Evolutionary conservation across 1,140 invertebrate species (phyloP).

Genomic region (Pogonus chalceus): DNA sequence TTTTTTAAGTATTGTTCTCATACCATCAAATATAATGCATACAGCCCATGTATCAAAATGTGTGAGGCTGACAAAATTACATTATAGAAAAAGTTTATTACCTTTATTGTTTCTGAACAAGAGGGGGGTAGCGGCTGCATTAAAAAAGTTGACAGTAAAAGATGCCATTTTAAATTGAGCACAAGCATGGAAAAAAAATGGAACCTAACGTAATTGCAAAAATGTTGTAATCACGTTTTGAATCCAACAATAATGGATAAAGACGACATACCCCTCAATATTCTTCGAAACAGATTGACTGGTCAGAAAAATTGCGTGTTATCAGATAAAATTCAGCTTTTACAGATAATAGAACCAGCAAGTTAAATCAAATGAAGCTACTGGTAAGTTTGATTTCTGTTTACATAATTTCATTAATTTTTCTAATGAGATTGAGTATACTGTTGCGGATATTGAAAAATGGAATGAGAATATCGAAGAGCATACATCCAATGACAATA

Average conservation of each 20-base stretch:
- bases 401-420: too few species aligned
- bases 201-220: conserved; percentile 13
- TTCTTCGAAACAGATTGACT: conserved; percentile 3
- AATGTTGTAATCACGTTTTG: conserved; percentile 17
- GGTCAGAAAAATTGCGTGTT: not conserved
- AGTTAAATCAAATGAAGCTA: too few species aligned
- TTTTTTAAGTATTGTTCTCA: conserved; percentile 31
- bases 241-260: conserved; percentile 9
- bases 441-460: conserved; percentile 6
- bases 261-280: conserved; percentile 13
- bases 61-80: conserved; percentile 21
- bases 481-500: too few species aligned
- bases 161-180: conserved; percentile 18
- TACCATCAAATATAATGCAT: conserved; percentile 34
- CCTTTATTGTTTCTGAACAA: conserved; percentile 9
- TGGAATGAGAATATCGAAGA: conserved; percentile 11
- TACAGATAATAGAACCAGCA: conserved; percentile 10
- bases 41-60: conserved; percentile 35
- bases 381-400: too few species aligned
- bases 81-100: too few species aligned
- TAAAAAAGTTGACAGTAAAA: conserved; percentile 21
- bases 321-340: conserved; percentile 4
- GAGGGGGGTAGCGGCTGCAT: conserved; percentile 9
- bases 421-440: too few species aligned
- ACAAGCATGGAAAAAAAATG: conserved; percentile 21